Conservation (phyloP, 1,140 invertebrate genomes). For the Drosophila melanica region DNA sequence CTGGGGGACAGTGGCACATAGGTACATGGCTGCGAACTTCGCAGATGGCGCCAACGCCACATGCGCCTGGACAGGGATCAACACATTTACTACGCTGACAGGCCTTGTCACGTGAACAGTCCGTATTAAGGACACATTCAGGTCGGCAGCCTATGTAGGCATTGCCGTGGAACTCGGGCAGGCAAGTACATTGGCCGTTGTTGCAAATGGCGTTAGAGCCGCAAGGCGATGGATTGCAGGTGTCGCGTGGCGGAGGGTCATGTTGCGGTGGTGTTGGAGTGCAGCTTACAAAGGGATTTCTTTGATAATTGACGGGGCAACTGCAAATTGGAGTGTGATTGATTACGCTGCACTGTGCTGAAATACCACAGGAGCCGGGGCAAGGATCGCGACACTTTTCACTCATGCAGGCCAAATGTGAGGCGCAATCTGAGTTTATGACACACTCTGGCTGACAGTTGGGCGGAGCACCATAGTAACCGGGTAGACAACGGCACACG, state of each 20-base stretch:
- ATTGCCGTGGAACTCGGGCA: constrained; percentile 90
- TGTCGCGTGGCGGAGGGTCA: constrained; percentile 75
- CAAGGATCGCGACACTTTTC: constrained; percentile 91
- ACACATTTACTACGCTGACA: constrained; percentile 89
- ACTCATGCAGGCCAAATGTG: constrained; percentile 88
- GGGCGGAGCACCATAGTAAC: constrained; percentile 89
- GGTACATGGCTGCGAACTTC: constrained; percentile 89
- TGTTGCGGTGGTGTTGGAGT: constrained; percentile 76
- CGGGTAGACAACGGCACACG: constrained; percentile 90
- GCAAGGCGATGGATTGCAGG: constrained; percentile 88
- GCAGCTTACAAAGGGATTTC: constrained; percentile 91
- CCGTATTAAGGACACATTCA: constrained; percentile 93
- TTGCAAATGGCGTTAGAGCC: constrained; percentile 88
- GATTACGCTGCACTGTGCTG: constrained; percentile 92
- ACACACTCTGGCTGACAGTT: constrained; percentile 91
- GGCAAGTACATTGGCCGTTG: constrained; percentile 83
- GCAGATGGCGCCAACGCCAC: constrained; percentile 89
- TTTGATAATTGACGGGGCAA: constrained; percentile 89
- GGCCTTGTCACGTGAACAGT: constrained; percentile 89
- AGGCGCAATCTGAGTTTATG: constrained; percentile 90
- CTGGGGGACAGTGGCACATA: constrained; percentile 87
- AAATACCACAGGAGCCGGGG: constrained; percentile 90
- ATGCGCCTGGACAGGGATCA: constrained; percentile 90
- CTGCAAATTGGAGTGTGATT: constrained; percentile 94
- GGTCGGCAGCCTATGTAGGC: constrained; percentile 90